phyloP scores from a whole-genome alignment of 2,113 vertebrate species.

The Lipophrys pholis region DNA sequence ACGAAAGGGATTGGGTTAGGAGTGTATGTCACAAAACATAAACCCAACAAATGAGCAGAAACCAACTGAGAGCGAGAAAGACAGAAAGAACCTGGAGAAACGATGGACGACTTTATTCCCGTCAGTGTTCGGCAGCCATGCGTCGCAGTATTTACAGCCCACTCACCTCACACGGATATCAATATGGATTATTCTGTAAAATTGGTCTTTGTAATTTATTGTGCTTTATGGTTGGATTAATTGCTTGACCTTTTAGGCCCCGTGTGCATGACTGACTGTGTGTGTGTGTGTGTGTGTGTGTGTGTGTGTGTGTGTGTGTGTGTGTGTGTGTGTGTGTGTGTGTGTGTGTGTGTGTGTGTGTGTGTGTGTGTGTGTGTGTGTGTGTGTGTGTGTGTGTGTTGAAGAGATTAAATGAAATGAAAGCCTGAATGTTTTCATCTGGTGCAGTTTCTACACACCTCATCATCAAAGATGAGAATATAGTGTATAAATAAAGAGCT shows the following conservation, averaged over 20 bases:
- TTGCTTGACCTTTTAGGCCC: slow-evolving; percentile 81
- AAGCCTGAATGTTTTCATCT: slow-evolving; percentile 6
- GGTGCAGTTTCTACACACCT: background rate
- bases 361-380: background rate
- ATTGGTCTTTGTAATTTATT: slow-evolving; percentile 83
- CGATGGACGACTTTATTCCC: slow-evolving; percentile 68
- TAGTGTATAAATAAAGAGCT: background rate
- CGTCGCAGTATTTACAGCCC: slow-evolving; percentile 79
- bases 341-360: background rate
- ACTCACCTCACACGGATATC: slow-evolving; percentile 70
- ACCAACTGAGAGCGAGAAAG: slow-evolving; percentile 43
- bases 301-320: background rate
- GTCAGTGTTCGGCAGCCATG: slow-evolving; percentile 60
- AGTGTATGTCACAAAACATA: slow-evolving; percentile 51
- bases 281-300: slow-evolving; percentile 55
- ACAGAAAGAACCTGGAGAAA: slow-evolving; percentile 41
- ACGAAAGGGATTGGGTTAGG: slow-evolving; percentile 49
- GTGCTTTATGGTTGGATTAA: slow-evolving; percentile 80
- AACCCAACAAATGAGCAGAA: slow-evolving; percentile 60
- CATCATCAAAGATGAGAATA: background rate
- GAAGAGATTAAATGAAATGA: background rate
- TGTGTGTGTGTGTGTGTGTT: background rate
- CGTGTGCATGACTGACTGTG: background rate
- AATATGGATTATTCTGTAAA: slow-evolving; percentile 86
- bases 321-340: background rate